Percentiles rank a stretch among this genome's conserved stretches.
Conservation (phyloP, 1,140 invertebrate genomes). For the Pteromalus puparum region DNA sequence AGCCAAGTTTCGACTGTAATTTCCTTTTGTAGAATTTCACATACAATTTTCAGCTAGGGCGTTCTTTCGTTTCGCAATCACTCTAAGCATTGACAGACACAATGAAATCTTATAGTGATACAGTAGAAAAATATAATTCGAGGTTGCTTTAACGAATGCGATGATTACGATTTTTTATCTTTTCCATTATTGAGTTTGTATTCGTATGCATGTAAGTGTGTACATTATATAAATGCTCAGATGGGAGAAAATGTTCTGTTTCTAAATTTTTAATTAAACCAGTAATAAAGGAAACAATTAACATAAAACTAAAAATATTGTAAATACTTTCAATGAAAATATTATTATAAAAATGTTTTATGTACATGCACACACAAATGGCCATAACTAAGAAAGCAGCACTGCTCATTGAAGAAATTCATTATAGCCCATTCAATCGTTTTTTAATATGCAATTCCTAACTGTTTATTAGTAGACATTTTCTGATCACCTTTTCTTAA, state of each 20-base stretch:
- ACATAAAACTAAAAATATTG: not conserved
- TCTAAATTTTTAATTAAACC: not conserved
- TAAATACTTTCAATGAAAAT: slow-evolving; percentile 6
- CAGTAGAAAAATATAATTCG: slow-evolving; percentile 75
- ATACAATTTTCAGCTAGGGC: slow-evolving; percentile 42
- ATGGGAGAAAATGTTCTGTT: slow-evolving; percentile 48
- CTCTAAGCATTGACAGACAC: slow-evolving; percentile 51
- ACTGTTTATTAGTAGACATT: too few species aligned
- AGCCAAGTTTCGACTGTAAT: slow-evolving; percentile 48
- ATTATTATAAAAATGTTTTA: too few species aligned
- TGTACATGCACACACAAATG: too few species aligned
- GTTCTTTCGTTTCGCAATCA: slow-evolving; percentile 42
- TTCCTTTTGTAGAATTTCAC: slow-evolving; percentile 48
- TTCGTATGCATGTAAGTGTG: not conserved
- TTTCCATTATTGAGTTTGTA: not conserved
- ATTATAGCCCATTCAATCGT: too few species aligned
- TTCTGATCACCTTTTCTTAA: not conserved
- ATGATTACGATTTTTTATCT: slow-evolving; percentile 54
- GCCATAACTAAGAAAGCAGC: too few species aligned
- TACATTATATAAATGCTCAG: slow-evolving; percentile 18
- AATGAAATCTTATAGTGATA: slow-evolving; percentile 65
- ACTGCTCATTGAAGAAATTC: too few species aligned
- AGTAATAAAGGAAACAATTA: not conserved
- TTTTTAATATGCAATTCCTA: too few species aligned
- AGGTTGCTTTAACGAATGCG: slow-evolving; percentile 62